These are phyloP conservation scores for Poeciliopsis presidionis DNA, from an alignment of 2,797 vertebrate genomes.

Conservation along the genomic window DNA sequence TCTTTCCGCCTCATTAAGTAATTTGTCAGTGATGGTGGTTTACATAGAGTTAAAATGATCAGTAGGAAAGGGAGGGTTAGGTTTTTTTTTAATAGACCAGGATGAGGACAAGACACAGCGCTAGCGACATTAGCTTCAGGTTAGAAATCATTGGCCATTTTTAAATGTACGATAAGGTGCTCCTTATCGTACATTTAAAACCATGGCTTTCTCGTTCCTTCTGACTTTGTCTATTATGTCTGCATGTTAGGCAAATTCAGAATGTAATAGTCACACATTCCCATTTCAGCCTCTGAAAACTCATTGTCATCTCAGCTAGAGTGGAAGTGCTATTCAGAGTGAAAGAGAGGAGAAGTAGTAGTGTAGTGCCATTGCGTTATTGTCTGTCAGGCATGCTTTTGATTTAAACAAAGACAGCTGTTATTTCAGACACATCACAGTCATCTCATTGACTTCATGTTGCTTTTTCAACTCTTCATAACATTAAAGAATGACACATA, in stretches of 20 bases:
- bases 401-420: constrained; percentile 42
- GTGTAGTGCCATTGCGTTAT: constrained; percentile 48
- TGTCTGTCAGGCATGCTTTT: constrained; percentile 60
- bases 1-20: constrained; percentile 78
- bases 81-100: background rate
- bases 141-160: constrained; percentile 71
- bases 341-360: constrained; percentile 14
- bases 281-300: constrained; percentile 64
- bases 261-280: constrained; percentile 67
- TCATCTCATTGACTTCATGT: constrained; percentile 57
- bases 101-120: constrained; percentile 6
- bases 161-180: constrained; percentile 84
- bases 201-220: constrained; percentile 70
- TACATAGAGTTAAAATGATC: constrained; percentile 53
- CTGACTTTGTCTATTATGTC: constrained; percentile 83
- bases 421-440: constrained; percentile 49
- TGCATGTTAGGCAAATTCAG: constrained; percentile 84
- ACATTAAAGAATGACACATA: constrained; percentile 41
- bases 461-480: constrained; percentile 50
- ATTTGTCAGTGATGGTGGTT: constrained; percentile 65
- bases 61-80: constrained; percentile 4
- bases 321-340: constrained; percentile 24
- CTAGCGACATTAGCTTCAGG: constrained; percentile 38
- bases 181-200: constrained; percentile 85
- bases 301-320: constrained; percentile 55